phyloP scores from a whole-genome alignment of 1,140 invertebrate species.

The Camponotus vicinus region DNA sequence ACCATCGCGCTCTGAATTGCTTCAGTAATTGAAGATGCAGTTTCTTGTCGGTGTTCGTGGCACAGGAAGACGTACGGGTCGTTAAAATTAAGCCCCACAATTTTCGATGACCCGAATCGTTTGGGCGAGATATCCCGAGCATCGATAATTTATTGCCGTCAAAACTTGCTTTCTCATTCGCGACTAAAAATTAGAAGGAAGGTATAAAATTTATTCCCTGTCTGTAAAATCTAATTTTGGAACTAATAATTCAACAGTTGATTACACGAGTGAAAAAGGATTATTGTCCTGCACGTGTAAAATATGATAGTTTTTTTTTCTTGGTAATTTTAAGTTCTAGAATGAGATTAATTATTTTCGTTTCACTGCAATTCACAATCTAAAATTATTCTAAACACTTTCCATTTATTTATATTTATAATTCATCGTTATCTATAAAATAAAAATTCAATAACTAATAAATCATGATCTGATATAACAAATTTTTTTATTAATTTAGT shows the following conservation, averaged over 20 bases:
- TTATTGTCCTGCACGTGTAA: background rate
- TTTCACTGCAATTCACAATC: background rate
- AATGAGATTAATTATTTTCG: background rate
- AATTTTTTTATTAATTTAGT: background rate
- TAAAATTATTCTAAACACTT: background rate
- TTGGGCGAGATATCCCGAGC: slow-evolving; percentile 2
- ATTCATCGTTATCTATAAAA: slow-evolving; percentile 15
- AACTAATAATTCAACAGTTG: background rate
- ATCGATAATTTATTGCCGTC: slow-evolving; percentile 46
- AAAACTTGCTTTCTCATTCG: slow-evolving; percentile 10
- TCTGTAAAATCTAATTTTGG: slow-evolving; percentile 2
- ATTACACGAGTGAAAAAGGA: background rate
- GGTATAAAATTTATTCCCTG: slow-evolving; percentile 18
- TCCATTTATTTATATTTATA: background rate
- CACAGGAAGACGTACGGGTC: slow-evolving; percentile 34
- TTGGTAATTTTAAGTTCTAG: background rate
- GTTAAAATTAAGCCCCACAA: slow-evolving; percentile 35
- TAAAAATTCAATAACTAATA: slow-evolving; percentile 5
- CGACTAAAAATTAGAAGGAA: background rate
- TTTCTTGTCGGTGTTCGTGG: background rate
- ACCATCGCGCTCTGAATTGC: slow-evolving; percentile 11
- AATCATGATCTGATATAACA: background rate
- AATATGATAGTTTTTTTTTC: background rate
- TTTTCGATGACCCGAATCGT: slow-evolving; percentile 50
- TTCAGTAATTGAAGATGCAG: slow-evolving; percentile 33